These are phyloP conservation scores for Anabas testudineus DNA, from an alignment of 2,797 vertebrate species.

Conservation along the genomic window DNA sequence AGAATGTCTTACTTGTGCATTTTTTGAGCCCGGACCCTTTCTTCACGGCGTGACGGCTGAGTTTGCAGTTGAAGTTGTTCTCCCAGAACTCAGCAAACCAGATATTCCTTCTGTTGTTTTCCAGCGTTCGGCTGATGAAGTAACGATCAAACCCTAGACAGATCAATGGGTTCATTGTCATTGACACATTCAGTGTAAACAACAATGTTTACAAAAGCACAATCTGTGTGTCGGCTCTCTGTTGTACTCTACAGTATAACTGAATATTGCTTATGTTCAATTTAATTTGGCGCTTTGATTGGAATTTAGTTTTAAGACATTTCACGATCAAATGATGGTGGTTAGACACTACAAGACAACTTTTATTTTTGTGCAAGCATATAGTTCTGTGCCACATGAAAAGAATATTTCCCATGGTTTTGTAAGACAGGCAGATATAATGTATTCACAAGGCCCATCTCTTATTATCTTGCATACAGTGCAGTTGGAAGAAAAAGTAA, in stretches of 20 bases:
- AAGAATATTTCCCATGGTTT: slow-evolving; percentile 6
- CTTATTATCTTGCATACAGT: no score
- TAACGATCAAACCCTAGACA: slow-evolving; percentile 95
- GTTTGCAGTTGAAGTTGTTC: slow-evolving; percentile 98
- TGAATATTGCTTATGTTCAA: slow-evolving; percentile 6
- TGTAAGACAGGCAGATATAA: slow-evolving; percentile 9
- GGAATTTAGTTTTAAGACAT: slow-evolving; percentile 12
- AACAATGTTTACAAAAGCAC: slow-evolving; percentile 6
- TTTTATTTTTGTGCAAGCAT: slow-evolving; percentile 12
- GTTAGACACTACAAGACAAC: not conserved
- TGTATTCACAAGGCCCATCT: slow-evolving; percentile 10
- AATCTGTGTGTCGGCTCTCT: slow-evolving; percentile 8
- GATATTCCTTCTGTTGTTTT: slow-evolving; percentile 99
- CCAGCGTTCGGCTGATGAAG: slow-evolving; percentile 96
- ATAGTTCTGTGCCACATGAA: slow-evolving; percentile 6
- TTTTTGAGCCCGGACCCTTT: slow-evolving; percentile 96
- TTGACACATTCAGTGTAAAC: slow-evolving; percentile 32
- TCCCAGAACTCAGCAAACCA: slow-evolving; percentile 99
- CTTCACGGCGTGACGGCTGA: slow-evolving; percentile 95
- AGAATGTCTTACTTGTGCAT: slow-evolving; percentile 94
- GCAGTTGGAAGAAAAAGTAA: no score
- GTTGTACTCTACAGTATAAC: slow-evolving; percentile 6
- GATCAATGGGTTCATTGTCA: slow-evolving; percentile 62
- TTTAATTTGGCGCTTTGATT: slow-evolving; percentile 21
- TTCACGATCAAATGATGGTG: slow-evolving; percentile 23